Conservation (phyloP, 2,888 invertebrate species). For the Nemoura dubitans region DNA sequence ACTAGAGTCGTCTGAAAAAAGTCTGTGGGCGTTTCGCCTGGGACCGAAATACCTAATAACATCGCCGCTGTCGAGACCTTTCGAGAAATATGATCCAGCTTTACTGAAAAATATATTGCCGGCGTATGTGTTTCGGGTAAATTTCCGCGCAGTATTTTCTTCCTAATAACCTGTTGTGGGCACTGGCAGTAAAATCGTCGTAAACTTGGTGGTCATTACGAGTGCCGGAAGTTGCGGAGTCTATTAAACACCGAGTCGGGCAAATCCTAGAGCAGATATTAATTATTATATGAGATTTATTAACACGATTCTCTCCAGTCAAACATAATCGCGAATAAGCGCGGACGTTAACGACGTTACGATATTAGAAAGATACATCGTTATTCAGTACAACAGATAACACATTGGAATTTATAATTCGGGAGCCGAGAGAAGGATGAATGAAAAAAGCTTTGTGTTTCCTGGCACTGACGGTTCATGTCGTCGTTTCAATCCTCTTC, state of each 20-base stretch:
- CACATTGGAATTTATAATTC: not conserved
- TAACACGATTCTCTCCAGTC: constrained; percentile 9
- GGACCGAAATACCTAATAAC: too few species aligned
- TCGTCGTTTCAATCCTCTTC: not conserved
- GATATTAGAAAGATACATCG: not conserved
- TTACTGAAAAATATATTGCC: not conserved
- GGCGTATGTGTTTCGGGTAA: not conserved
- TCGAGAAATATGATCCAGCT: not conserved
- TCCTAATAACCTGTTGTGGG: not conserved
- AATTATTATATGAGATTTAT: not conserved
- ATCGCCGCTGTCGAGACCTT: too few species aligned
- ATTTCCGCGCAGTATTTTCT: not conserved
- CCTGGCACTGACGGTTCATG: not conserved
- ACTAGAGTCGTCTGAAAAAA: too few species aligned
- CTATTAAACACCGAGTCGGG: not conserved
- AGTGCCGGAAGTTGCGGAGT: not conserved
- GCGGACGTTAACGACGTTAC: not conserved
- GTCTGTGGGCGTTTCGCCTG: too few species aligned
- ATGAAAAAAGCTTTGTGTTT: not conserved
- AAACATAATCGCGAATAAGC: not conserved
- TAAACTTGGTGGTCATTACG: not conserved
- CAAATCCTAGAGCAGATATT: constrained; percentile 5
- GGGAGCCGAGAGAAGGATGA: not conserved
- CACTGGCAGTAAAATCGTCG: not conserved
- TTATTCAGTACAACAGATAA: not conserved